phyloP scores from a whole-genome alignment of 2,888 invertebrate species.

The Yponomeuta sedellus region DNA sequence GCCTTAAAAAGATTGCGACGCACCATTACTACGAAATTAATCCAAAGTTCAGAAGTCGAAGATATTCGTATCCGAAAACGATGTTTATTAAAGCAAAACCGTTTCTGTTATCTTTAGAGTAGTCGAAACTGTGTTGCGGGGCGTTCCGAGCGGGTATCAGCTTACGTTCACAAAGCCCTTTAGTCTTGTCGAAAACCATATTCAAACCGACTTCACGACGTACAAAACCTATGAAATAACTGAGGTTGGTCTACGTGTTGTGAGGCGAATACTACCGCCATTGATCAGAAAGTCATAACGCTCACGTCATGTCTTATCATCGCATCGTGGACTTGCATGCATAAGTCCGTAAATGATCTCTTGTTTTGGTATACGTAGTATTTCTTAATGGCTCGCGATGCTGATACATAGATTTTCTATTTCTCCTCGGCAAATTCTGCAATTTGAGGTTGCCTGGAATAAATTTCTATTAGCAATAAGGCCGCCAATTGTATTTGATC shows the following conservation, averaged over 20 bases:
- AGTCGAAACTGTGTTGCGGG: not conserved
- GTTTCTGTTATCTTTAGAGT: not conserved
- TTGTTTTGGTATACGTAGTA: too few species aligned
- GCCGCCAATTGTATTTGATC: too few species aligned
- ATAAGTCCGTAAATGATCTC: not conserved
- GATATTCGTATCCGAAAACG: not conserved
- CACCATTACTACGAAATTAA: too few species aligned
- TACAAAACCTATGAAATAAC: not conserved
- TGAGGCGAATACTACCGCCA: slow-evolving; percentile 13
- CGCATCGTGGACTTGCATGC: slow-evolving; percentile 37
- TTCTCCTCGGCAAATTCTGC: too few species aligned
- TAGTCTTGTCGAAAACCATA: not conserved
- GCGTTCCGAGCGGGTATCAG: not conserved
- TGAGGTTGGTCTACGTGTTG: not conserved
- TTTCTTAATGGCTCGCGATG: too few species aligned
- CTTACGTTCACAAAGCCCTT: not conserved
- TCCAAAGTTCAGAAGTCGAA: too few species aligned
- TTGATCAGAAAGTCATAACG: slow-evolving; percentile 65
- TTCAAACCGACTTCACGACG: not conserved
- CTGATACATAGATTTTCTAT: too few species aligned
- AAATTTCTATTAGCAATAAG: too few species aligned
- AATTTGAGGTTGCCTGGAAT: too few species aligned
- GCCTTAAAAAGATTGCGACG: too few species aligned
- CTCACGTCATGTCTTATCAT: slow-evolving; percentile 68
- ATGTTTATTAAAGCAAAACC: not conserved